Evolutionary conservation across 2,888 invertebrate species (phyloP).

Genomic region (Conus canariensis): DNA sequence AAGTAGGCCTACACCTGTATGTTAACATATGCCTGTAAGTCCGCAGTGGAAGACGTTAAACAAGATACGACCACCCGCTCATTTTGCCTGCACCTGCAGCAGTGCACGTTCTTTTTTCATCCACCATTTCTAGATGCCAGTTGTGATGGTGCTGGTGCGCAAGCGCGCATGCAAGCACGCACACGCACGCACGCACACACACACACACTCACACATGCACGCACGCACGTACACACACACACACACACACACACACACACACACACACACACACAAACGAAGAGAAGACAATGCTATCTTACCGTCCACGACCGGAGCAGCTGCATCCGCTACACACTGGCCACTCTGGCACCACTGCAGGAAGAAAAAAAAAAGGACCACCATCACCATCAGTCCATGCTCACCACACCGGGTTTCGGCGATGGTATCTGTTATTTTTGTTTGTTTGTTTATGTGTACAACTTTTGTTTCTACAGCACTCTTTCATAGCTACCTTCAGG

Average conservation of each 20-base stretch:
- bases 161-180: background rate
- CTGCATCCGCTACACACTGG: constrained; percentile 43
- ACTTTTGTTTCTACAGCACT: too few relatives aligned
- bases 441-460: too few relatives aligned
- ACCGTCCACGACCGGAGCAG: constrained; percentile 49
- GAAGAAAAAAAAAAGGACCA: background rate
- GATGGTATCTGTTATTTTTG: too few relatives aligned
- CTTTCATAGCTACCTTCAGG: too few relatives aligned
- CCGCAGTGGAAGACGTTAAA: background rate
- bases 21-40: too few relatives aligned
- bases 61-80: background rate
- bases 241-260: constrained; percentile 9
- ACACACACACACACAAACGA: background rate
- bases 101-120: too few relatives aligned
- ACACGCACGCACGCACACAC: background rate
- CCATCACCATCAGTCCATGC: too few relatives aligned
- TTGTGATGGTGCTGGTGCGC: background rate
- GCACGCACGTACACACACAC: constrained; percentile 2
- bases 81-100: too few relatives aligned
- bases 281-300: background rate
- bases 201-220: background rate
- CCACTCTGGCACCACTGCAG: constrained; percentile 52
- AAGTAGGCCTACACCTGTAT: too few relatives aligned
- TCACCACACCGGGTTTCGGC: too few relatives aligned
- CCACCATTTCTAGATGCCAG: too few relatives aligned